A percentile compares a stretch with the other conserved stretches of the same genome.
Conservation (phyloP, 2,113 vertebrate species). For the Psilopsiagon aurifrons region DNA sequence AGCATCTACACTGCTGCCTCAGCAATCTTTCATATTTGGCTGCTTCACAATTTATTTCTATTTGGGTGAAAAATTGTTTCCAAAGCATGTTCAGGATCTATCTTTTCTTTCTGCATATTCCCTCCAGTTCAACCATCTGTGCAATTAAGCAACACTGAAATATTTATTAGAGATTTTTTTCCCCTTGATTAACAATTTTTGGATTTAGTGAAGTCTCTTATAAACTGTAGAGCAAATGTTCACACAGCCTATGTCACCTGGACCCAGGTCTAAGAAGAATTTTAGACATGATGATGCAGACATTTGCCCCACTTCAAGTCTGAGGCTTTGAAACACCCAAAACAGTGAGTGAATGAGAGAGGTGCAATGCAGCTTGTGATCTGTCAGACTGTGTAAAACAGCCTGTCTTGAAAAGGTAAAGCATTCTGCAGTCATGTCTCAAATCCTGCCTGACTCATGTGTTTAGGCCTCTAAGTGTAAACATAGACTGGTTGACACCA, state of each 20-base stretch:
- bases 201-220: neutral
- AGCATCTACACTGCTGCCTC: constrained; percentile 46
- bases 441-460: neutral
- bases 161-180: neutral
- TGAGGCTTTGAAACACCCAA: neutral
- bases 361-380: neutral
- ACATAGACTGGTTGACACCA: neutral
- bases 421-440: neutral
- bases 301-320: neutral
- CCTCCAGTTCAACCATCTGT: constrained; percentile 54
- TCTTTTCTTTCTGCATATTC: constrained; percentile 33
- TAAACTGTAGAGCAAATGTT: neutral
- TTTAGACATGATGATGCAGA: neutral
- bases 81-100: constrained; percentile 16
- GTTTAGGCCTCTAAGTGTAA: neutral
- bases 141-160: constrained; percentile 19
- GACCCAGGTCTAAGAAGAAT: neutral
- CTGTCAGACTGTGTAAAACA: neutral
- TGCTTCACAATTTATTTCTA: constrained; percentile 36
- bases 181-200: neutral
- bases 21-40: constrained; percentile 10
- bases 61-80: constrained; percentile 37
- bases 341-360: neutral
- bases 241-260: neutral
- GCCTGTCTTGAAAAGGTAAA: neutral